Evolutionary conservation across 2,888 invertebrate species (phyloP).

Genomic region (Habroteleia sp.): DNA sequence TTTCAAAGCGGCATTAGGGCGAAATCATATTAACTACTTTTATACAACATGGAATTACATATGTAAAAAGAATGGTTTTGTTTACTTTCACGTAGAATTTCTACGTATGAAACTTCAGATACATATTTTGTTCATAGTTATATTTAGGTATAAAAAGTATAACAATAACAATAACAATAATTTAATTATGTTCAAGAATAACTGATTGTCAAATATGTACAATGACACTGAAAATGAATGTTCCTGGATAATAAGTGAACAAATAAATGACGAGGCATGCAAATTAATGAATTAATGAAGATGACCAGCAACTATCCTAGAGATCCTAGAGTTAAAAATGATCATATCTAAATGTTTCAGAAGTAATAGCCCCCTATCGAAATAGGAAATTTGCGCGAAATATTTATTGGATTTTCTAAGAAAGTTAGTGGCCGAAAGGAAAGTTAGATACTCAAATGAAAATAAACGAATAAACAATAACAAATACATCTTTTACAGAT

Average conservation of each 20-base stretch:
- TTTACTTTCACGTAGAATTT: too few species aligned
- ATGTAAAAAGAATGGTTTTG: too few species aligned
- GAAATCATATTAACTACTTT: too few species aligned
- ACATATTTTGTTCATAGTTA: background rate
- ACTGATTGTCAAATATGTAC: constrained; percentile 14
- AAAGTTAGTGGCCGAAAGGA: constrained; percentile 76
- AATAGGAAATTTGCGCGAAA: constrained; percentile 4
- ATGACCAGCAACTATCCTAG: constrained; percentile 78
- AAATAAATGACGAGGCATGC: constrained; percentile 53
- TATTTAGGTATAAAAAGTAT: background rate
- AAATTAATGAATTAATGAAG: constrained; percentile 64
- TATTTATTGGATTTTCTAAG: constrained; percentile 70
- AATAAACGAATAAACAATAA: constrained; percentile 26
- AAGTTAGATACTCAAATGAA: constrained; percentile 27
- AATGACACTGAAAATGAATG: constrained; percentile 53
- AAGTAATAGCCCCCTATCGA: constrained; percentile 29
- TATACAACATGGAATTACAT: too few species aligned
- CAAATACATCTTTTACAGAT: too few species aligned
- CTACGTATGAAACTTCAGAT: too few species aligned
- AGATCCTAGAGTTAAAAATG: constrained; percentile 65
- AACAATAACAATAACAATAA: background rate
- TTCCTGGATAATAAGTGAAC: constrained; percentile 23
- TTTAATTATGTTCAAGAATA: background rate
- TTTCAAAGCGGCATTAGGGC: too few species aligned
- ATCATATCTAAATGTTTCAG: constrained; percentile 42